phyloP scores from a whole-genome alignment of 2,113 vertebrate species.

The Sylvilagus bachmani region DNA sequence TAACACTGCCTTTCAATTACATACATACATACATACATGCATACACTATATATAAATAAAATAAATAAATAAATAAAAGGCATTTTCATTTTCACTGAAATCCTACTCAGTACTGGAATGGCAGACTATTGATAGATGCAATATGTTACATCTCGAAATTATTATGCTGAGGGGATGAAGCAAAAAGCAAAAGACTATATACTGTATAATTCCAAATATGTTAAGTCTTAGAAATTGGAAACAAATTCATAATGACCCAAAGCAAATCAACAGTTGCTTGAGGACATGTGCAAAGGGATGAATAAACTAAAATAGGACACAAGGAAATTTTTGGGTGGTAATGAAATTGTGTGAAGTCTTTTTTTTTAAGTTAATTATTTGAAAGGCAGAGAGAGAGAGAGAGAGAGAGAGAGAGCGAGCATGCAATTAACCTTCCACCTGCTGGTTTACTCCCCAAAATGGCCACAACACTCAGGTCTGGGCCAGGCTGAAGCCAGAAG shows the following conservation, averaged over 20 bases:
- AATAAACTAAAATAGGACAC: background rate
- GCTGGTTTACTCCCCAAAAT: too few species aligned
- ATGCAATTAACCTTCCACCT: too few species aligned
- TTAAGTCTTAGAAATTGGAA: constrained; percentile 20
- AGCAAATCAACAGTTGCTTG: background rate
- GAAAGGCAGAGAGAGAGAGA: too few species aligned
- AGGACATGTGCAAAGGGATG: background rate
- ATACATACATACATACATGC: background rate
- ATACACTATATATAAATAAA: constrained; percentile 23
- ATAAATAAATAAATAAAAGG: constrained; percentile 17
- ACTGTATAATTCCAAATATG: background rate
- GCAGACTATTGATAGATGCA: background rate
- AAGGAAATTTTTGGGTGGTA: background rate
- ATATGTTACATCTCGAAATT: background rate
- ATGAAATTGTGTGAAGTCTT: background rate
- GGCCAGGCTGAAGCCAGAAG: too few species aligned
- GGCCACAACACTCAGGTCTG: too few species aligned
- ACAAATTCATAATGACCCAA: background rate
- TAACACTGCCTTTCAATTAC: too few species aligned
- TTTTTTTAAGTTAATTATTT: too few species aligned
- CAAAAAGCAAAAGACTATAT: background rate
- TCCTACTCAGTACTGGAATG: background rate
- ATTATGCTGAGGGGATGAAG: background rate
- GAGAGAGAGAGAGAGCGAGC: too few species aligned
- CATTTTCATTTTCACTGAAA: background rate